Evolutionary conservation across 2,797 vertebrate species (phyloP).

Genomic region (Loriculus beryllinus): DNA sequence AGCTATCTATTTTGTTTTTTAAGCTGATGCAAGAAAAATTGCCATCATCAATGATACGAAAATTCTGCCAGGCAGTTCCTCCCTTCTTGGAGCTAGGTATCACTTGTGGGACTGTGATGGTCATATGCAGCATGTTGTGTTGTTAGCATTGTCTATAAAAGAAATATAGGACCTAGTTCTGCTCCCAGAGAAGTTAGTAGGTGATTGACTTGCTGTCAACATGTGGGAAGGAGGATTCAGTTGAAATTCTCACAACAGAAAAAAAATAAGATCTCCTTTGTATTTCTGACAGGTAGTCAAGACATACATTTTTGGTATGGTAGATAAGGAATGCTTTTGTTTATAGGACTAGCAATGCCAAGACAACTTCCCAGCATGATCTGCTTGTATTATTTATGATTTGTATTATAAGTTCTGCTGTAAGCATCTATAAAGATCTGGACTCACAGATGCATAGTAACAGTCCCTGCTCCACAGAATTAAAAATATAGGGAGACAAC

Average conservation of each 20-base stretch:
- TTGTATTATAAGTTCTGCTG: neutral
- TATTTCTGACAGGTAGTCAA: neutral
- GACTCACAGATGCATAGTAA: neutral
- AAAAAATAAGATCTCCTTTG: neutral
- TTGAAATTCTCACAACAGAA: neutral
- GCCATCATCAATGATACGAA: neutral
- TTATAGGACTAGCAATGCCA: neutral
- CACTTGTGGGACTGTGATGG: neutral
- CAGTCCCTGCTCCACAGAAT: neutral
- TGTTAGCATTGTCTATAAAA: neutral
- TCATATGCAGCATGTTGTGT: neutral
- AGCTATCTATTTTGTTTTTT: neutral
- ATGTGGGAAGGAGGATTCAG: neutral
- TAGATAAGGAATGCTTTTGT: neutral
- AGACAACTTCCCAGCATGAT: neutral
- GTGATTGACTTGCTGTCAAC: neutral
- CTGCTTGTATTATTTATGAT: neutral
- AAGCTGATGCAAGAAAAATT: neutral
- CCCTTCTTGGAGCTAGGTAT: neutral
- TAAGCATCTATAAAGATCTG: neutral
- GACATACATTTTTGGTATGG: neutral
- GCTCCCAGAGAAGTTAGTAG: neutral
- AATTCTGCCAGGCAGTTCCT: neutral
- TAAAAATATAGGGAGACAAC: neutral
- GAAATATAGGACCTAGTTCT: neutral